Conservation (phyloP, 1,140 invertebrate species). For the Macrostomum lignano region DNA sequence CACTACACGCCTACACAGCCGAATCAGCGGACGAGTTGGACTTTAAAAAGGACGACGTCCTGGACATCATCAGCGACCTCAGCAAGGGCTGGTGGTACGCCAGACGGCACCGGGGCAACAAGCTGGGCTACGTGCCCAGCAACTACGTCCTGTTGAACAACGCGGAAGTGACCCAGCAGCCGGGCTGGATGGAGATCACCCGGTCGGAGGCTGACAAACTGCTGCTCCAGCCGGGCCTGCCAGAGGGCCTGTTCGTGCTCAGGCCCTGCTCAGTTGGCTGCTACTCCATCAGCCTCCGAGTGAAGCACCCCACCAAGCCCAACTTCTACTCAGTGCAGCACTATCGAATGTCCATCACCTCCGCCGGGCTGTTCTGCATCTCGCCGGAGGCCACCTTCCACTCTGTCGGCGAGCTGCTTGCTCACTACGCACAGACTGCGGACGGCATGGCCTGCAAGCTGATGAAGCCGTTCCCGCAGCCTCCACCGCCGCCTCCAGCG, state of each 20-base stretch:
- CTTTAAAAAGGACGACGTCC: constrained; percentile 6
- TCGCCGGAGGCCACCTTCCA: too few relatives aligned
- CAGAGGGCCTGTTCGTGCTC: background rate
- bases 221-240: background rate
- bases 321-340: too few relatives aligned
- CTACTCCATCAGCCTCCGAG: too few relatives aligned
- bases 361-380: too few relatives aligned
- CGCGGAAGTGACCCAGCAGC: background rate
- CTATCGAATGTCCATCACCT: too few relatives aligned
- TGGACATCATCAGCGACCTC: constrained; percentile 5
- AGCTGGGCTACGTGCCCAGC: constrained; percentile 3
- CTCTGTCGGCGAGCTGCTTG: too few relatives aligned
- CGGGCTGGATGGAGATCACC: background rate
- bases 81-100: constrained; percentile 20
- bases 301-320: too few relatives aligned
- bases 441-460: too few relatives aligned
- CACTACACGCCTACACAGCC: constrained; percentile 6
- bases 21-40: constrained; percentile 6
- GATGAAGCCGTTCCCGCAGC: too few relatives aligned
- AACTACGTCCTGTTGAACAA: background rate
- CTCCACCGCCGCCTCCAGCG: constrained; percentile 1
- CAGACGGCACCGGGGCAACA: constrained; percentile 12
- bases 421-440: too few relatives aligned
- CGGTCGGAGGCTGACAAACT: constrained; percentile 2
- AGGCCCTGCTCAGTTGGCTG: too few relatives aligned